These are phyloP conservation scores for Pyralis farinalis DNA, from an alignment of 2,888 invertebrate species.

Conservation along the genomic window DNA sequence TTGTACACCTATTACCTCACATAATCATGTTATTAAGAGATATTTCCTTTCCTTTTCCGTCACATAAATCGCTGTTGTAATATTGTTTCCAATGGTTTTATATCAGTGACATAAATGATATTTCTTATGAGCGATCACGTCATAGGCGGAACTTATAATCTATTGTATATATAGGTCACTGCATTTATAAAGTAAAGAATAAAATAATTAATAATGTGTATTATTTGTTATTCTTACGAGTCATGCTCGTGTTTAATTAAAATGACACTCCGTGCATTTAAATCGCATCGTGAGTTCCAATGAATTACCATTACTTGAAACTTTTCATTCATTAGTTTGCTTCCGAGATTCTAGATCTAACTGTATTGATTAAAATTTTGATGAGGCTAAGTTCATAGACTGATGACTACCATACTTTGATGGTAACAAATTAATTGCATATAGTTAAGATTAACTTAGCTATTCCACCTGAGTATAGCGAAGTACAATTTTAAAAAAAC, in stretches of 20 bases:
- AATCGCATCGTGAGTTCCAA: neutral
- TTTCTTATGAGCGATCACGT: neutral
- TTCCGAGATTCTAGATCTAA: too few species aligned
- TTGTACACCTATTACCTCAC: slow-evolving; percentile 1
- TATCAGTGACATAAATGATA: neutral
- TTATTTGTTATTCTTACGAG: slow-evolving; percentile 1
- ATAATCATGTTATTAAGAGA: too few species aligned
- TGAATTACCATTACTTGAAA: neutral
- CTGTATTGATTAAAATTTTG: too few species aligned
- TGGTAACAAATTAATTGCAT: too few species aligned
- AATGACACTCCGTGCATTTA: neutral
- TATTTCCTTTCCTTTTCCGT: neutral
- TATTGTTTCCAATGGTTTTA: neutral
- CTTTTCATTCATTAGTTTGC: neutral
- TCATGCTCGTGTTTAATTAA: neutral
- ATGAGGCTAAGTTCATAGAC: too few species aligned
- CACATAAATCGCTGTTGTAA: neutral
- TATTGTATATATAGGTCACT: neutral
- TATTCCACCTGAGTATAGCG: too few species aligned
- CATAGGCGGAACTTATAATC: neutral
- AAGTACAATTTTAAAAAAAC: too few species aligned
- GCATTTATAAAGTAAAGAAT: too few species aligned
- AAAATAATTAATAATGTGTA: too few species aligned
- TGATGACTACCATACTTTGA: too few species aligned
- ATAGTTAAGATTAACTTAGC: too few species aligned